A percentile compares a stretch with the other conserved stretches of the same genome.
phyloP scores from a whole-genome alignment of 2,113 vertebrate species.

The Corythoichthys haematopterus region DNA sequence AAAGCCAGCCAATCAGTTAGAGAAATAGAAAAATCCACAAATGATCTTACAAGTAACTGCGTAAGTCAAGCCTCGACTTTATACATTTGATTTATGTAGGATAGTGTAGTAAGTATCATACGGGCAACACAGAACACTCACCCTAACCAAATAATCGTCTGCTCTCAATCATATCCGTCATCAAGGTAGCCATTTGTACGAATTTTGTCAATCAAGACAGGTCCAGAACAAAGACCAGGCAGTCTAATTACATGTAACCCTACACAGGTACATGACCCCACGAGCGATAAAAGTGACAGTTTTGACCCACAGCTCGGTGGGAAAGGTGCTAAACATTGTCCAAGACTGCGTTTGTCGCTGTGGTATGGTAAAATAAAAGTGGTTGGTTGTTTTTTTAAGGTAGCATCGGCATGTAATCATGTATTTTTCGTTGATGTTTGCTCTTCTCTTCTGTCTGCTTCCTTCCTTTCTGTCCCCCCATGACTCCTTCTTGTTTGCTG shows the following conservation, averaged over 20 bases:
- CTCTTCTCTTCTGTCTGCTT: too few species aligned
- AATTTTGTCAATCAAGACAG: constrained; percentile 37
- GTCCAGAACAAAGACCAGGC: constrained; percentile 56
- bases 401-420: too few species aligned
- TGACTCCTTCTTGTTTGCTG: too few species aligned
- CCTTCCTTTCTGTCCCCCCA: too few species aligned
- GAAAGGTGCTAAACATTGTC: constrained; percentile 33
- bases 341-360: constrained; percentile 22
- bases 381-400: too few species aligned
- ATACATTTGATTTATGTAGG: constrained; percentile 24
- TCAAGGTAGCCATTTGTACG: constrained; percentile 31
- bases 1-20: background rate
- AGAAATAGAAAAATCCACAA: constrained; percentile 5
- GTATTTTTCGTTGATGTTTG: too few species aligned
- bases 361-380: constrained; percentile 20
- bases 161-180: constrained; percentile 51
- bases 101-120: constrained; percentile 13
- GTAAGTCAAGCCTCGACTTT: constrained; percentile 8
- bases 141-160: constrained; percentile 24
- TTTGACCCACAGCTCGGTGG: constrained; percentile 49
- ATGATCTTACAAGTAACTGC: background rate
- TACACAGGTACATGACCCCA: constrained; percentile 57
- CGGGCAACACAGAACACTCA: constrained; percentile 22
- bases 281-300: constrained; percentile 50
- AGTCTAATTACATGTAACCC: constrained; percentile 49